Percentiles rank a stretch among this genome's conserved stretches.
Evolutionary conservation across 1,140 invertebrate species (phyloP).

Genomic region (Heliconius nattereri): DNA sequence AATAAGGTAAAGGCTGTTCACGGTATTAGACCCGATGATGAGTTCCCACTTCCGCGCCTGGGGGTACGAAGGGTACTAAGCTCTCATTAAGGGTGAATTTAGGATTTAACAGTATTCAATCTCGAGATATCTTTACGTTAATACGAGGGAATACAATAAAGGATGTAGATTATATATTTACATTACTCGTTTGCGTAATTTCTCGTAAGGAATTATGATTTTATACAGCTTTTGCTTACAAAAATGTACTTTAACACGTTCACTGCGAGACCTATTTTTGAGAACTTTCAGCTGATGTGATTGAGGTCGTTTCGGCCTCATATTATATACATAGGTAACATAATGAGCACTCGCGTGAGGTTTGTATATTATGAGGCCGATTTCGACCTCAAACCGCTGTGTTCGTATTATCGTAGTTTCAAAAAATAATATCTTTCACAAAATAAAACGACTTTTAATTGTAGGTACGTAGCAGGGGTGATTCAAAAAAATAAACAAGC

Average conservation of each 20-base stretch:
- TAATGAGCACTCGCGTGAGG: too few relatives aligned
- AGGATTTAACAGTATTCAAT: constrained; percentile 53
- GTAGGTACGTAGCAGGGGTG: constrained; percentile 37
- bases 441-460: constrained; percentile 38
- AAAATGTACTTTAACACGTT: background rate
- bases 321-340: too few relatives aligned
- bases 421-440: constrained; percentile 12
- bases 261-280: background rate
- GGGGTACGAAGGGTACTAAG: constrained; percentile 54
- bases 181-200: constrained; percentile 34
- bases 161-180: background rate
- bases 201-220: constrained; percentile 24
- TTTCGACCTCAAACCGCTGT: too few relatives aligned
- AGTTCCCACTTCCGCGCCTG: constrained; percentile 63
- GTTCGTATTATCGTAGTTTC: too few relatives aligned
- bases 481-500: constrained; percentile 53
- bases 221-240: background rate
- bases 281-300: too few relatives aligned
- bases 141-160: constrained; percentile 18
- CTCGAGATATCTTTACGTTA: constrained; percentile 57
- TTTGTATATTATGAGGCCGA: too few relatives aligned
- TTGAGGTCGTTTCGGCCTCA: too few relatives aligned
- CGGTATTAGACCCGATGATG: constrained; percentile 63
- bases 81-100: constrained; percentile 66
- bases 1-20: constrained; percentile 54